Percentiles rank a stretch among this genome's conserved stretches.
phyloP scores from a whole-genome alignment of 1,140 invertebrate genomes.

The Formica selysi region DNA sequence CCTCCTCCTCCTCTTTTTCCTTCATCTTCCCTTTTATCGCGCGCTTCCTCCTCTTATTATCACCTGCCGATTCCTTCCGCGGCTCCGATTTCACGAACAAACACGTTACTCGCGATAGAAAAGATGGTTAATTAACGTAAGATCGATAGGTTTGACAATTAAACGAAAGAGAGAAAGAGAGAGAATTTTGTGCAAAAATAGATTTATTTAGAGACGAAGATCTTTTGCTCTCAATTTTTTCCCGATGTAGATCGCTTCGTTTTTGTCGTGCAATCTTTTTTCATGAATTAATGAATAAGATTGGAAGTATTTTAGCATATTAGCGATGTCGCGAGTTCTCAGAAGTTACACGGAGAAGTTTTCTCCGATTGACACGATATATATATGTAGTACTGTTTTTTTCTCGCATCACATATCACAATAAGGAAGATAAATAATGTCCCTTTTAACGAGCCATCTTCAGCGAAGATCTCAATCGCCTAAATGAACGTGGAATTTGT shows the following conservation, averaged over 20 bases:
- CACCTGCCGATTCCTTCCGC: not conserved
- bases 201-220: not conserved
- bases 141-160: not conserved
- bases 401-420: not conserved
- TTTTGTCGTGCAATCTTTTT: not conserved
- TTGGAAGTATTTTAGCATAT: not conserved
- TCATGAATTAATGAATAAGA: not conserved
- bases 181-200: not conserved
- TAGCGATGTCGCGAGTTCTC: not conserved
- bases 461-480: conserved; percentile 71
- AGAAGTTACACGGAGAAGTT: not conserved
- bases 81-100: too few species aligned
- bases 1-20: too few species aligned
- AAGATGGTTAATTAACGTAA: not conserved
- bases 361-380: not conserved
- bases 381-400: conserved; percentile 5
- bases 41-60: not conserved
- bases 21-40: too few species aligned
- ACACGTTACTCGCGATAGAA: not conserved
- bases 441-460: conserved; percentile 47
- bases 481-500: conserved; percentile 74
- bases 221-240: not conserved
- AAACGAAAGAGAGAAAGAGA: not conserved
- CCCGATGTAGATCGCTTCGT: not conserved
- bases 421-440: conserved; percentile 30